These are phyloP conservation scores for Eulimnadia texana DNA, from an alignment of 1,140 invertebrate species.

Conservation along the genomic window DNA sequence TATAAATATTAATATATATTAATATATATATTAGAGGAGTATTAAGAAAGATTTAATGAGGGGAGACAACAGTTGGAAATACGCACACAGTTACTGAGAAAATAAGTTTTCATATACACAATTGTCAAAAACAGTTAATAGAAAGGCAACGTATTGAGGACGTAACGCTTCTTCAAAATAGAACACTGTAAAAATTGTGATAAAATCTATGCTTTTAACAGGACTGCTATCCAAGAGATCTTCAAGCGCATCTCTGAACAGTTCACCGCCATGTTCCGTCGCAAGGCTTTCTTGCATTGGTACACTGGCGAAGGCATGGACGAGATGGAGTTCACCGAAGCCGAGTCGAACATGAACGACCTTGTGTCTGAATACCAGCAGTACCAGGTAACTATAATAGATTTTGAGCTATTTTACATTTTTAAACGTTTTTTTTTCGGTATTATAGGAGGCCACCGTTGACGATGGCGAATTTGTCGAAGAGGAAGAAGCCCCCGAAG, in stretches of 20 bases:
- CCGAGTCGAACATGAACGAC: slow-evolving; percentile 53
- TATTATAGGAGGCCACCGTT: slow-evolving; percentile 19
- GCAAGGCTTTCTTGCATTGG: slow-evolving; percentile 60
- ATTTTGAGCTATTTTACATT: slow-evolving; percentile 41
- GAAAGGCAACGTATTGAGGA: too few species aligned
- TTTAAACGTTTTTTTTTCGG: not conserved
- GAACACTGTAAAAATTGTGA: too few species aligned
- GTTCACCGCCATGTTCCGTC: slow-evolving; percentile 38
- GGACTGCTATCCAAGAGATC: slow-evolving; percentile 57
- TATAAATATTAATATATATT: too few species aligned
- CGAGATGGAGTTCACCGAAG: slow-evolving; percentile 68
- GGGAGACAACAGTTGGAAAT: too few species aligned
- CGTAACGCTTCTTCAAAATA: too few species aligned
- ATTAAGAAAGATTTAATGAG: too few species aligned
- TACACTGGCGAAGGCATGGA: slow-evolving; percentile 72
- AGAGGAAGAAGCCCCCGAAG: slow-evolving; percentile 61
- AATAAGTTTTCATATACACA: too few species aligned
- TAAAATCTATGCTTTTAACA: too few species aligned
- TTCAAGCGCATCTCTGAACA: slow-evolving; percentile 52
- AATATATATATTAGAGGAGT: too few species aligned
- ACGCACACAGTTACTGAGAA: too few species aligned
- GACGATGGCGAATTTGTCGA: slow-evolving; percentile 52
- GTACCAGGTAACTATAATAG: slow-evolving; percentile 44
- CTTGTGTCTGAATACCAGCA: slow-evolving; percentile 48
- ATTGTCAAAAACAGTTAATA: too few species aligned